Evolutionary conservation across 2,888 invertebrate species (phyloP), one percentile per base, ranked within the genome.

Genomic region (Toxonevra muliebris): DNA sequence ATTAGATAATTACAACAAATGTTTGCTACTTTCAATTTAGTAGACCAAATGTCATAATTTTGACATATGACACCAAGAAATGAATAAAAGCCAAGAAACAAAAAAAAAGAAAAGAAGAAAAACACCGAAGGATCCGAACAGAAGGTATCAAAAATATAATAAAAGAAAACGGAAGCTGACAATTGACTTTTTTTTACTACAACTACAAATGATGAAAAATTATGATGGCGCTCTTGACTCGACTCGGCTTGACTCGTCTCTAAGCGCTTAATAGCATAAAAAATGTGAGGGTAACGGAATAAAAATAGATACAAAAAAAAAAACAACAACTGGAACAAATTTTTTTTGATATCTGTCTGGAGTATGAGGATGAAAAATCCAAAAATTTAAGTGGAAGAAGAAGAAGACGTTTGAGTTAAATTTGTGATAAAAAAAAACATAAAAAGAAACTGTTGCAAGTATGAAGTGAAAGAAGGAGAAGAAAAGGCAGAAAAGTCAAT

Each of bases 1-100:
- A 30, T 30, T 30, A 30, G 43, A 58, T 58, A 41, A 43, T 43
- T 59, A 45, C 15, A 19, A 43, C 3, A 13, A 17, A 59, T 20
- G 45, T 65, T 61, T 30, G 30, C 7, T 30, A 2, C 30, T 30
- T 30, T 30, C 30, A 30, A 41, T 63, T 43, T 42, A 41, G 41
- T 19, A 15, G 15, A 63, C 41, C 62, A 66, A 54, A 20, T 62
- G 17, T 48, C 60, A 60, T 65, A 69, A 69, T 65, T 66, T 50
- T 68, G 65, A 52, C 65, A 70, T 62, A 63, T 65, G 71, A 66
- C 68, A 67, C 58, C 53, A 50, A 52, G 30, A 30, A 30, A 30
- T 30, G 30, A 30, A 48, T 45, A 48, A 48, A 58, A 40, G 17
- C 61, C 20, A 15, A 19, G 65, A 53, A 15, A 69, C n/a, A 64